These are phyloP conservation scores for Argyrosomus japonicus DNA, from an alignment of 2,113 vertebrate genomes.

Conservation along the genomic window DNA sequence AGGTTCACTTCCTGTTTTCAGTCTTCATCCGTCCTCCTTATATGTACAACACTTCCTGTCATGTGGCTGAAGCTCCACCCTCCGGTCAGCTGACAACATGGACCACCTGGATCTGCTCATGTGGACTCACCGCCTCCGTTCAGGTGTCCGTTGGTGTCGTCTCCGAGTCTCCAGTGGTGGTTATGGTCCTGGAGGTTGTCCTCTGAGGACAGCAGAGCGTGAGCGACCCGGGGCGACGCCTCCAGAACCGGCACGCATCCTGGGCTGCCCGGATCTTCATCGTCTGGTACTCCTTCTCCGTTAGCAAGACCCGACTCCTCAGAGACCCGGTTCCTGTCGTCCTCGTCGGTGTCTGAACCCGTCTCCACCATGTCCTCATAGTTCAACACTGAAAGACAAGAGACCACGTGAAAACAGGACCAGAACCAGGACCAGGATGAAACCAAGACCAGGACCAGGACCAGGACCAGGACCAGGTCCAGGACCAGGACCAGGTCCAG, in stretches of 20 bases:
- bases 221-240: slow-evolving; percentile 89
- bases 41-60: too few species aligned
- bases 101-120: too few species aligned
- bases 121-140: slow-evolving; percentile 88
- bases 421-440: neutral
- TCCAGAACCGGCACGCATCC: slow-evolving; percentile 88
- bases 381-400: slow-evolving; percentile 88
- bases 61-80: too few species aligned
- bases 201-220: slow-evolving; percentile 88
- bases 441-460: neutral
- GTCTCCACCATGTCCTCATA: slow-evolving; percentile 95
- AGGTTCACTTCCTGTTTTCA: slow-evolving; percentile 62
- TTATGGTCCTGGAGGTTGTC: slow-evolving; percentile 82
- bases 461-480: neutral
- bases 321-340: slow-evolving; percentile 91
- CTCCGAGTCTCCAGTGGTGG: slow-evolving; percentile 87
- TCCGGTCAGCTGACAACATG: too few species aligned
- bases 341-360: slow-evolving; percentile 94
- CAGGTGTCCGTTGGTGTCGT: slow-evolving; percentile 87
- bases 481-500: neutral
- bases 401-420: neutral
- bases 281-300: slow-evolving; percentile 37
- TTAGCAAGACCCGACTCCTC: slow-evolving; percentile 87
- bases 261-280: slow-evolving; percentile 89
- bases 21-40: too few species aligned